phyloP scores from a whole-genome alignment of 2,113 vertebrate genomes.

The Chloropsis cyanopogon region DNA sequence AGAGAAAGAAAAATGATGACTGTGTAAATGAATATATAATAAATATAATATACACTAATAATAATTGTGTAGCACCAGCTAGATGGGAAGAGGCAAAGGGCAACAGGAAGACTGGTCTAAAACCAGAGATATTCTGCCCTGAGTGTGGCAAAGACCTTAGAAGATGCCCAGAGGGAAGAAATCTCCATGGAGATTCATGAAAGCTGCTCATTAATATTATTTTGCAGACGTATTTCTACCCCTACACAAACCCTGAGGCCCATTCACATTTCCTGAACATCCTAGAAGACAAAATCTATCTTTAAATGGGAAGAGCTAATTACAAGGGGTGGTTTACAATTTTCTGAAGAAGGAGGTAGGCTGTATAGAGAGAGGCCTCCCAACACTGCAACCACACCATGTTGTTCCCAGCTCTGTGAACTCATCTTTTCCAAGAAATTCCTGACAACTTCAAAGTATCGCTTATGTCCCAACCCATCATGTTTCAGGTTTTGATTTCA shows the following conservation, averaged over 20 bases:
- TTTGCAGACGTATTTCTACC: not conserved
- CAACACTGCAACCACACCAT: accelerated
- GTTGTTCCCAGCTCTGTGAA: not conserved
- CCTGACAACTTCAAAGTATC: not conserved
- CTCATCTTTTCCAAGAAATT: not conserved
- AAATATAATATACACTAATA: not conserved
- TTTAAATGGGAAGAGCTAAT: not conserved
- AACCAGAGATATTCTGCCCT: not conserved
- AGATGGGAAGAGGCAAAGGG: not conserved
- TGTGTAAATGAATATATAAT: not conserved
- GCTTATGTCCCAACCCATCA: not conserved
- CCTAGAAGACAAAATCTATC: not conserved
- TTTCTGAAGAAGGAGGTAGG: not conserved
- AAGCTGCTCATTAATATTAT: not conserved
- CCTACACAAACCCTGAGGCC: not conserved
- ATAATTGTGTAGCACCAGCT: not conserved
- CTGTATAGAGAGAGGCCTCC: not conserved
- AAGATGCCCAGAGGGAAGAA: not conserved
- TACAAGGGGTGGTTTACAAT: accelerated
- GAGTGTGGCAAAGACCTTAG: not conserved
- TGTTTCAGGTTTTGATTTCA: not conserved
- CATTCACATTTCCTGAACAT: not conserved
- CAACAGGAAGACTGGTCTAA: not conserved
- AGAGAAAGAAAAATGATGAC: not conserved
- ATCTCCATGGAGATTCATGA: constrained; percentile 7